Conservation (phyloP, 2,888 invertebrate genomes). For the Epiblema foenella region DNA sequence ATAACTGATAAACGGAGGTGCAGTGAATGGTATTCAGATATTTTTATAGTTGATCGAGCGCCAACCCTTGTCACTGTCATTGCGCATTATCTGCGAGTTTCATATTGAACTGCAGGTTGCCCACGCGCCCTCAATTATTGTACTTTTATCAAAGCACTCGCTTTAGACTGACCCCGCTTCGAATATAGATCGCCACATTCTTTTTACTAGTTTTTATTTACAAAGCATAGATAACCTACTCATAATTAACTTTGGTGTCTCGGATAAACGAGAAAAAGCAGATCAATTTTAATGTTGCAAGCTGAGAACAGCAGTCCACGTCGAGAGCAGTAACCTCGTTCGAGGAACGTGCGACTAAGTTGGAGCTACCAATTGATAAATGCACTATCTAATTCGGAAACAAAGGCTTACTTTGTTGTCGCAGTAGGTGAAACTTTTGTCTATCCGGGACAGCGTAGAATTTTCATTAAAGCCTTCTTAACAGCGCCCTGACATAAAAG, state of each 20-base stretch:
- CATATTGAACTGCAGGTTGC: constrained; percentile 71
- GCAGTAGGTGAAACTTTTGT: constrained; percentile 63
- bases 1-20: constrained; percentile 68
- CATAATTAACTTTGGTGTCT: too few relatives aligned
- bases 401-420: constrained; percentile 57
- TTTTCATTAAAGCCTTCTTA: constrained; percentile 81
- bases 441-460: constrained; percentile 68
- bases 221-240: too few relatives aligned
- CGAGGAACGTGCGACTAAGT: constrained; percentile 21
- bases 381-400: constrained; percentile 55
- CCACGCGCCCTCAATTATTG: constrained; percentile 35
- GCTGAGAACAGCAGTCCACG: neutral
- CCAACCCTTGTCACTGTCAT: constrained; percentile 80
- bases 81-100: constrained; percentile 72
- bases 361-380: constrained; percentile 51
- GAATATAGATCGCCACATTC: neutral
- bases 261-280: too few relatives aligned
- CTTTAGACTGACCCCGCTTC: neutral
- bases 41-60: constrained; percentile 73
- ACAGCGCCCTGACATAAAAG: constrained; percentile 76
- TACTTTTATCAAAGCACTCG: constrained; percentile 37
- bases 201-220: too few relatives aligned
- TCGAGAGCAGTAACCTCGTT: neutral
- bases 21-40: constrained; percentile 64
- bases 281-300: neutral